Evolutionary conservation across 2,797 vertebrate genomes (phyloP).

Genomic region (Pseudomugil gertrudae): DNA sequence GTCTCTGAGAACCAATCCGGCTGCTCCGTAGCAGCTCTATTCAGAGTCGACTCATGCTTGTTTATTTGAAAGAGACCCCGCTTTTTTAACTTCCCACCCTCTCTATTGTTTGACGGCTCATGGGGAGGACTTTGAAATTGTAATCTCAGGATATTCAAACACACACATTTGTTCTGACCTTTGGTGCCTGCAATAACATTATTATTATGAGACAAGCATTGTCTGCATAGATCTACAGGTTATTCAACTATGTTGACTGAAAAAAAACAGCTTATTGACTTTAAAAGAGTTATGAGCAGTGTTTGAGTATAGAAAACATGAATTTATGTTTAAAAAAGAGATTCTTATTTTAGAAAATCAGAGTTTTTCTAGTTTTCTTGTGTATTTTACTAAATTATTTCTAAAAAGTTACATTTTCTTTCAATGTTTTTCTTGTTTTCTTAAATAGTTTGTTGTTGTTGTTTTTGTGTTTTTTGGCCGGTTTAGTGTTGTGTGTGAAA

Average conservation of each 20-base stretch:
- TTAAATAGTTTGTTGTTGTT: neutral
- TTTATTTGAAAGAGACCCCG: slow-evolving; percentile 84
- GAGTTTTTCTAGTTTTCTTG: neutral
- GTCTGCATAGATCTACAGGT: slow-evolving; percentile 33
- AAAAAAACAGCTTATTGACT: neutral
- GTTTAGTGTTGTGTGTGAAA: neutral
- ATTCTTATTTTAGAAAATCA: neutral
- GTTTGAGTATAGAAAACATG: neutral
- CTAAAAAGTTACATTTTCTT: neutral
- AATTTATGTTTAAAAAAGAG: neutral
- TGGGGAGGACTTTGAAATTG: slow-evolving; percentile 86
- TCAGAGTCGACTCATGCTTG: slow-evolving; percentile 77
- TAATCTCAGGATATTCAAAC: slow-evolving; percentile 84
- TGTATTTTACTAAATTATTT: neutral
- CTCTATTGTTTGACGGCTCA: slow-evolving; percentile 77
- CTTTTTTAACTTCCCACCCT: slow-evolving; percentile 82
- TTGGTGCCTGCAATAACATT: slow-evolving; percentile 82
- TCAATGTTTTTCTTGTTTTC: neutral
- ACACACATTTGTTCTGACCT: slow-evolving; percentile 85
- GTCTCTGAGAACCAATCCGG: slow-evolving; percentile 77
- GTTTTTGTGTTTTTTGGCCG: neutral
- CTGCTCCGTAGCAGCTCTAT: slow-evolving; percentile 69
- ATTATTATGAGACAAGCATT: slow-evolving; percentile 68
- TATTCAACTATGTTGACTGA: slow-evolving; percentile 8
- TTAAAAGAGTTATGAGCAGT: slow-evolving; percentile 16